These are phyloP conservation scores for Pelusios castaneus DNA, from an alignment of 2,113 vertebrate species.

Conservation along the genomic window DNA sequence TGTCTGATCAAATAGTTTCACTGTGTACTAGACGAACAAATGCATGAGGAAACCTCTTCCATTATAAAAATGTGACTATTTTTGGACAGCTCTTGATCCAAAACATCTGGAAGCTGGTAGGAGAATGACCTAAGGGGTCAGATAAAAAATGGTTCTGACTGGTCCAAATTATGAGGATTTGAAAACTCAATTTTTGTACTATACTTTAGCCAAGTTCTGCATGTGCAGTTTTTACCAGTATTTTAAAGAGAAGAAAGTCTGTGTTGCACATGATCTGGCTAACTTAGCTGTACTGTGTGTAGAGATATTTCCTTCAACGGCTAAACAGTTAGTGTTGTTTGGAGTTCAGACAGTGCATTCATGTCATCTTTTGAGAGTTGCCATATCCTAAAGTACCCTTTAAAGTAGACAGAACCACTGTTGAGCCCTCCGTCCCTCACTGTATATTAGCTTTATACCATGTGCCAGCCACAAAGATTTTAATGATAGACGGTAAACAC, in stretches of 20 bases:
- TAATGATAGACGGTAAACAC: too few relatives aligned
- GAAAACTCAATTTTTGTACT: background rate
- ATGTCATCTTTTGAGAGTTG: background rate
- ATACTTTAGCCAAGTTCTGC: background rate
- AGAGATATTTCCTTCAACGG: background rate
- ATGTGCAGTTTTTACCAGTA: background rate
- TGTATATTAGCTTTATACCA: accelerated
- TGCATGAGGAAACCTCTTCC: background rate
- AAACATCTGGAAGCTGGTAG: background rate
- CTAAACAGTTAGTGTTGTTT: background rate
- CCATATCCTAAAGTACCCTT: background rate
- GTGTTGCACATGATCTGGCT: background rate
- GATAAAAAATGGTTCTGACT: background rate
- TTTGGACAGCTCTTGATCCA: background rate
- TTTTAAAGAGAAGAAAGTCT: background rate
- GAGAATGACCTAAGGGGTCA: background rate
- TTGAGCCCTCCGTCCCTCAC: background rate
- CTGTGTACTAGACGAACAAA: background rate
- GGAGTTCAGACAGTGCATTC: background rate
- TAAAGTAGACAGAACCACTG: background rate
- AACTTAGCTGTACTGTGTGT: background rate
- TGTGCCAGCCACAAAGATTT: too few relatives aligned
- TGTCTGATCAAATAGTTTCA: background rate
- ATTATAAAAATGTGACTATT: accelerated
- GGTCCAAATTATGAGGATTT: background rate